These are phyloP conservation scores for Urocynchramus pylzowi DNA, from an alignment of 2,113 vertebrate genomes.

Conservation along the genomic window DNA sequence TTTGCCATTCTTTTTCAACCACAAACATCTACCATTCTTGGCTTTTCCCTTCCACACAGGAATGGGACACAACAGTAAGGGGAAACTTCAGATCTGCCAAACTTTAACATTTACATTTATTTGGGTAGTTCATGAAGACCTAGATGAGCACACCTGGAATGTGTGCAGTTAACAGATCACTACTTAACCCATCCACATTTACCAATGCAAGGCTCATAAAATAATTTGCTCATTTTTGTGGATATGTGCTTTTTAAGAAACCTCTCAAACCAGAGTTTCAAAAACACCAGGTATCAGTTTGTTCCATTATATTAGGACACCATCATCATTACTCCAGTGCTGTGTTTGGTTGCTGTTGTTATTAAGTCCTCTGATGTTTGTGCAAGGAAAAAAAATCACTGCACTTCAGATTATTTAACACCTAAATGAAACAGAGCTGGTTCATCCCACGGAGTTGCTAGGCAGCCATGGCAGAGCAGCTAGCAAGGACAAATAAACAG, in stretches of 20 bases:
- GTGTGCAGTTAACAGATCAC: neutral
- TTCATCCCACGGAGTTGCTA: slow-evolving; percentile 44
- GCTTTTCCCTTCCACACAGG: neutral
- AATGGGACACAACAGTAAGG: neutral
- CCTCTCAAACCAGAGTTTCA: neutral
- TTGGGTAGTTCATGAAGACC: neutral
- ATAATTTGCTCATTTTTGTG: neutral
- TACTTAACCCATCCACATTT: neutral
- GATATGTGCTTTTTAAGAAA: neutral
- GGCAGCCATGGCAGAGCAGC: neutral
- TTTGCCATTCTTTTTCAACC: neutral
- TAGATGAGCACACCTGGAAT: neutral
- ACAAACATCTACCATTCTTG: neutral
- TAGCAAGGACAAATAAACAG: neutral
- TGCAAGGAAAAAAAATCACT: neutral
- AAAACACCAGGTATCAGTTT: neutral
- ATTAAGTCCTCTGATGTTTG: neutral
- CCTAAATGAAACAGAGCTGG: neutral
- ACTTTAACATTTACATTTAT: neutral
- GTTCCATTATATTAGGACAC: neutral
- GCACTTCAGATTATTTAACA: slow-evolving; percentile 28
- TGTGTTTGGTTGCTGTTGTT: neutral
- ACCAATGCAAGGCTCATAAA: neutral
- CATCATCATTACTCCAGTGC: fast-evolving
- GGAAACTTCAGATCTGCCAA: neutral